Percentiles rank a stretch among this genome's conserved stretches.
Conservation (phyloP, 2,113 vertebrate species). For the Syrrhaptes paradoxus region DNA sequence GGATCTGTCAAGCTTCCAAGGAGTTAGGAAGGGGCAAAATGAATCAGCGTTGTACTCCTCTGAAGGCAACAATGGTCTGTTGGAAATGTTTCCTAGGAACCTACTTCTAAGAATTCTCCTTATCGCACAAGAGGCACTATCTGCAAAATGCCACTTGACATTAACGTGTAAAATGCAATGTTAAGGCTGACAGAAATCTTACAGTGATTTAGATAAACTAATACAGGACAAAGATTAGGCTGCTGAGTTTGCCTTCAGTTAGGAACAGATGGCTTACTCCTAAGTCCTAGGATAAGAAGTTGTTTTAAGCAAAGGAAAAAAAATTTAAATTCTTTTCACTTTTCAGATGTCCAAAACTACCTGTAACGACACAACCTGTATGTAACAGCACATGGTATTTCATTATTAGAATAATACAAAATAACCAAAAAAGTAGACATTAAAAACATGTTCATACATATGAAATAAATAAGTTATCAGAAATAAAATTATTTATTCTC, state of each 20-base stretch:
- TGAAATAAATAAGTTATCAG: not conserved
- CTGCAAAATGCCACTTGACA: not conserved
- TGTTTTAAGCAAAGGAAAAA: not conserved
- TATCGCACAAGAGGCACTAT: not conserved
- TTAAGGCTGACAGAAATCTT: not conserved
- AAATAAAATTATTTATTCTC: not conserved
- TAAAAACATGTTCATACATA: not conserved
- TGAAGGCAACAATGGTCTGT: not conserved
- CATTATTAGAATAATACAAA: not conserved
- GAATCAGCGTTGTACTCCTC: not conserved
- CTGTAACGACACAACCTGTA: not conserved
- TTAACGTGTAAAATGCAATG: not conserved
- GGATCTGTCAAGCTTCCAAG: not conserved
- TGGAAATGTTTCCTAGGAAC: not conserved
- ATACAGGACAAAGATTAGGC: not conserved
- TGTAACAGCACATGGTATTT: not conserved
- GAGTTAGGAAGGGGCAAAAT: not conserved
- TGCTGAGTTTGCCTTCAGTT: not conserved
- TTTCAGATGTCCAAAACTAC: not conserved
- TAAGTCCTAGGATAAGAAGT: not conserved
- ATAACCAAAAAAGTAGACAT: not conserved
- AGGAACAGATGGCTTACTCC: not conserved
- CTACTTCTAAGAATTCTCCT: not conserved
- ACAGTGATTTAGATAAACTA: not conserved
- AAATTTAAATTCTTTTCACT: not conserved